Conservation (phyloP, 2,888 invertebrate species). For the Melinopterus prodromus region DNA sequence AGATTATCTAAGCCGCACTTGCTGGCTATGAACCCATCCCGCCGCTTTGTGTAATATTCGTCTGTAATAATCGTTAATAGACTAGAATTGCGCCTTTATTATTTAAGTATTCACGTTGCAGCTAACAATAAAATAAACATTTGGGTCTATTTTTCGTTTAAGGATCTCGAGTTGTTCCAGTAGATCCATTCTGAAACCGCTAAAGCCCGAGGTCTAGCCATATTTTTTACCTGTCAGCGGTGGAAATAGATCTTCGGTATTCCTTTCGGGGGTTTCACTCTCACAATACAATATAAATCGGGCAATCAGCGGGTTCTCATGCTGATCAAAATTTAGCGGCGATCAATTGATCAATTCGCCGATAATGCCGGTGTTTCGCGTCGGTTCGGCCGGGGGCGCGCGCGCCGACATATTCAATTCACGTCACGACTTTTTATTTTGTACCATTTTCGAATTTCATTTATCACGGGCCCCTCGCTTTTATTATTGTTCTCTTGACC, state of each 20-base stretch:
- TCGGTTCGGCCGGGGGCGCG: background rate
- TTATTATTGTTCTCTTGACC: conserved; percentile 4
- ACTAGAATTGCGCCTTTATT: background rate
- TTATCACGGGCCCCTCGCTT: background rate
- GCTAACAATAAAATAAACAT: too few species aligned
- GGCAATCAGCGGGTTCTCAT: background rate
- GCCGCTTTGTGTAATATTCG: background rate
- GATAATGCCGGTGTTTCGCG: background rate
- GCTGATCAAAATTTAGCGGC: background rate
- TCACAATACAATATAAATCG: background rate
- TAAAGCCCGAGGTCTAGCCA: background rate
- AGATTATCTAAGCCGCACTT: background rate
- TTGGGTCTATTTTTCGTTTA: too few species aligned
- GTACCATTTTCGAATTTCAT: conserved; percentile 4
- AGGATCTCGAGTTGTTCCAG: background rate
- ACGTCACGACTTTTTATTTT: background rate
- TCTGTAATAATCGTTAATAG: background rate
- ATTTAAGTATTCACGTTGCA: too few species aligned
- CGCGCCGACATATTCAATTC: background rate
- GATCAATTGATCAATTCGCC: background rate
- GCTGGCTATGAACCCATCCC: background rate
- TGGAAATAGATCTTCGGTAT: background rate
- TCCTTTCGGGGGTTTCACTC: background rate
- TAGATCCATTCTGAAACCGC: too few species aligned
- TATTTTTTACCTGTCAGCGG: background rate